phyloP scores from a whole-genome alignment of 2,888 invertebrate genomes.

The Aelia acuminata region DNA sequence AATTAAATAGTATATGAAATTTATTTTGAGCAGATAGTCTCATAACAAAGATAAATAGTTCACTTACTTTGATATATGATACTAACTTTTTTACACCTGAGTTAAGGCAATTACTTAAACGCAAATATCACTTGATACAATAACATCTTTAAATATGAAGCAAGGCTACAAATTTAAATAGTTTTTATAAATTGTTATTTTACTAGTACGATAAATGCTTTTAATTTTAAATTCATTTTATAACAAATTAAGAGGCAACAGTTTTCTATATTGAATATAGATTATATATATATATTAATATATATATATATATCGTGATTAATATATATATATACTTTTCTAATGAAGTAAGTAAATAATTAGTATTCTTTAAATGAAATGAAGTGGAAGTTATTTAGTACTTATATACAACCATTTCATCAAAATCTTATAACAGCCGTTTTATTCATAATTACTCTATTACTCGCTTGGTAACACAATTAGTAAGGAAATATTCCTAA shows the following conservation, averaged over 20 bases:
- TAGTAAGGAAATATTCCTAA: conserved; percentile 58
- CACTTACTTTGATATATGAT: conserved; percentile 42
- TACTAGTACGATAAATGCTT: conserved; percentile 43
- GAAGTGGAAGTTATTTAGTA: conserved; percentile 38
- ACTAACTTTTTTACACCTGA: conserved; percentile 47
- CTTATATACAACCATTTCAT: conserved; percentile 26
- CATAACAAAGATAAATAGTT: conserved; percentile 46
- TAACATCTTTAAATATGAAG: conserved; percentile 52
- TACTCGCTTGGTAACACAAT: conserved; percentile 54
- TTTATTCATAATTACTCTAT: conserved; percentile 55
- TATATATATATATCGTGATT: conserved; percentile 9
- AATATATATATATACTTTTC: conserved; percentile 39
- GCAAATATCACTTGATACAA: conserved; percentile 49
- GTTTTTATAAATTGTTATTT: conserved; percentile 47
- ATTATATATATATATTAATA: too few relatives aligned
- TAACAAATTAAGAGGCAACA: conserved; percentile 56
- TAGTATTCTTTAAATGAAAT: conserved; percentile 12
- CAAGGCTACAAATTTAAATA: conserved; percentile 57
- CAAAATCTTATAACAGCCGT: conserved; percentile 50
- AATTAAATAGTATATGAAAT: conserved; percentile 45
- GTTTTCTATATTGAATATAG: conserved; percentile 48
- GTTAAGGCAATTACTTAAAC: conserved; percentile 38
- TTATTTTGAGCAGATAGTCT: conserved; percentile 46
- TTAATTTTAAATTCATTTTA: conserved; percentile 47
- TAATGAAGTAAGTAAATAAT: conserved; percentile 25